A percentile compares a stretch with the other conserved stretches of the same genome.
Evolutionary conservation across 2,797 vertebrate species (phyloP).

Genomic region (Artibeus jamaicensis): DNA sequence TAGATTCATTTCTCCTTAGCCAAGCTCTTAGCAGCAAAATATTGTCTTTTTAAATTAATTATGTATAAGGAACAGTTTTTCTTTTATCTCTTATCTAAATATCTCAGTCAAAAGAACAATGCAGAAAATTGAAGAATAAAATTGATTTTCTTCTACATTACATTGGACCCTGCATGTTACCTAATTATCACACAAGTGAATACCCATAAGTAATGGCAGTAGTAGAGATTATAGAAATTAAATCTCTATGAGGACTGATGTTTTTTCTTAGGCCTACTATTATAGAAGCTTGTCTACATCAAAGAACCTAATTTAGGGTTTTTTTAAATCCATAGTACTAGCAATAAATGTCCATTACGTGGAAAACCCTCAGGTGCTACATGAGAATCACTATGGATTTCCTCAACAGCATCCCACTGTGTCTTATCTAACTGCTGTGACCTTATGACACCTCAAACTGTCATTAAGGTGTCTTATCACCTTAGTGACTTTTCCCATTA

Average conservation of each 20-base stretch:
- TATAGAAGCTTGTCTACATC: background rate
- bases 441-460: too few relatives aligned
- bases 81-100: background rate
- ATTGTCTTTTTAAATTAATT: background rate
- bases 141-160: background rate
- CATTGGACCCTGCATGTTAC: background rate
- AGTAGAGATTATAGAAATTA: background rate
- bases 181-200: background rate
- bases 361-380: background rate
- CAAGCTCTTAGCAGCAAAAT: conserved; percentile 9
- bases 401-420: background rate
- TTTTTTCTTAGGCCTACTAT: background rate
- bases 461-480: too few relatives aligned
- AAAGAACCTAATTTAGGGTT: background rate
- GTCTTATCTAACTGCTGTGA: background rate
- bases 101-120: background rate
- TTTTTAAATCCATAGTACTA: background rate
- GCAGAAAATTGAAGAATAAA: background rate
- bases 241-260: background rate
- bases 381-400: background rate
- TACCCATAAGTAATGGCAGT: conserved; percentile 41
- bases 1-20: background rate
- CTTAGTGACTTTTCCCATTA: background rate
- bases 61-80: background rate
- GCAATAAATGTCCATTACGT: background rate